A percentile compares a stretch with the other conserved stretches of the same genome.
phyloP scores from a whole-genome alignment of 2,113 vertebrate genomes.

The Elanus axillaris region DNA sequence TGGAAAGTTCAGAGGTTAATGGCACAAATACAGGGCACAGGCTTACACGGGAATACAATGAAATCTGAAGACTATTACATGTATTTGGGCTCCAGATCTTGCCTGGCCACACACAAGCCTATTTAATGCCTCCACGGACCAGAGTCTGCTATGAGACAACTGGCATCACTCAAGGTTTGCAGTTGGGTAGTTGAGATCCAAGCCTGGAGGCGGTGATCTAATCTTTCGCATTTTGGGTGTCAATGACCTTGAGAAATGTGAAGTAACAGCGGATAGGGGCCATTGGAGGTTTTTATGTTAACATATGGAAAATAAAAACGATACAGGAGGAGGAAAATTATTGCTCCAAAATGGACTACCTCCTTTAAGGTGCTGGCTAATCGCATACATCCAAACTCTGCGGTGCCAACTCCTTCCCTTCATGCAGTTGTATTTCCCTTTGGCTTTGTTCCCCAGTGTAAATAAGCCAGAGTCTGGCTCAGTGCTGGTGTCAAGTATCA shows the following conservation, averaged over 20 bases:
- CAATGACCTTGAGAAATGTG: background rate
- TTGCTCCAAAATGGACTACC: background rate
- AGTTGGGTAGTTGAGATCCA: background rate
- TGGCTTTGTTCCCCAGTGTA: background rate
- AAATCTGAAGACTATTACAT: background rate
- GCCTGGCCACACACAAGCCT: background rate
- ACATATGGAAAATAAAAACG: background rate
- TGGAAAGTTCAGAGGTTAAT: background rate
- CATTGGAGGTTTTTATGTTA: background rate
- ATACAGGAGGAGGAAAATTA: background rate
- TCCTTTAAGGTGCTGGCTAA: background rate
- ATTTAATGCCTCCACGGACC: background rate
- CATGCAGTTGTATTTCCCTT: background rate
- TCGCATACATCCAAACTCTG: background rate
- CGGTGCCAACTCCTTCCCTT: background rate
- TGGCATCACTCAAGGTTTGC: background rate
- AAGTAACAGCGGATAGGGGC: background rate
- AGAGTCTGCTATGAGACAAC: background rate
- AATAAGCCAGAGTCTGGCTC: background rate
- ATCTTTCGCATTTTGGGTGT: background rate
- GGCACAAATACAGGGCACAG: background rate
- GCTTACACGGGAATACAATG: background rate
- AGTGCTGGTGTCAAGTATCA: background rate
- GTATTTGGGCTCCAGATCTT: background rate
- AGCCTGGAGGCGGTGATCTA: background rate